Evolutionary conservation across 2,113 vertebrate species (phyloP).

Genomic region (Percopsis transmontana): DNA sequence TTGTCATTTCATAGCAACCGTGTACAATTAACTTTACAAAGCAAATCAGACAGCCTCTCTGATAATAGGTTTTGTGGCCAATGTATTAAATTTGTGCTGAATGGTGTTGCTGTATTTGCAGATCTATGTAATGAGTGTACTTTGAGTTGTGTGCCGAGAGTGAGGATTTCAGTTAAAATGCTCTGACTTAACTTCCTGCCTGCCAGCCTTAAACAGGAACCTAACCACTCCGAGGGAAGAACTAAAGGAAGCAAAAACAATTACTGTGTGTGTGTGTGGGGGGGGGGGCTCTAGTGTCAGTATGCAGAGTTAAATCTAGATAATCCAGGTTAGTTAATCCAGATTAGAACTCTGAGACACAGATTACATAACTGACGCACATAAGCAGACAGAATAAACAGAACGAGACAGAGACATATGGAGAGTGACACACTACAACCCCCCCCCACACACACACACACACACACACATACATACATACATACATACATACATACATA

Average conservation of each 20-base stretch:
- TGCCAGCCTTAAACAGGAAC: too few relatives aligned
- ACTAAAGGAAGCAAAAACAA: too few relatives aligned
- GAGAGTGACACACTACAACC: neutral
- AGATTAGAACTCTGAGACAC: constrained; percentile 55
- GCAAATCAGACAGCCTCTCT: too few relatives aligned
- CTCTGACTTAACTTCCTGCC: neutral
- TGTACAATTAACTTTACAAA: too few relatives aligned
- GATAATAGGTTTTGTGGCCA: too few relatives aligned
- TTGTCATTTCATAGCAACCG: neutral
- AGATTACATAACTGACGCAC: constrained; percentile 44
- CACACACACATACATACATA: constrained; percentile 7
- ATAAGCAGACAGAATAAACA: neutral
- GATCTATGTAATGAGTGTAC: too few relatives aligned
- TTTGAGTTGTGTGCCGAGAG: too few relatives aligned
- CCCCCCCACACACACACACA: neutral
- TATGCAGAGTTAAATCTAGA: constrained; percentile 40
- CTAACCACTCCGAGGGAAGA: too few relatives aligned
- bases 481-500: neutral
- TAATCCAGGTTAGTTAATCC: constrained; percentile 67
- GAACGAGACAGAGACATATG: neutral
- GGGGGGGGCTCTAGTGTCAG: constrained; percentile 24
- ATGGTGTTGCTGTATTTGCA: too few relatives aligned
- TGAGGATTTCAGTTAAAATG: neutral
- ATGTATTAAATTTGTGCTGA: too few relatives aligned
- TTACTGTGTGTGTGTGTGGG: constrained; percentile 1